Base-by-base conservation (phyloP, 2,888 invertebrate species). In the Horisme vitalbata region DNA sequence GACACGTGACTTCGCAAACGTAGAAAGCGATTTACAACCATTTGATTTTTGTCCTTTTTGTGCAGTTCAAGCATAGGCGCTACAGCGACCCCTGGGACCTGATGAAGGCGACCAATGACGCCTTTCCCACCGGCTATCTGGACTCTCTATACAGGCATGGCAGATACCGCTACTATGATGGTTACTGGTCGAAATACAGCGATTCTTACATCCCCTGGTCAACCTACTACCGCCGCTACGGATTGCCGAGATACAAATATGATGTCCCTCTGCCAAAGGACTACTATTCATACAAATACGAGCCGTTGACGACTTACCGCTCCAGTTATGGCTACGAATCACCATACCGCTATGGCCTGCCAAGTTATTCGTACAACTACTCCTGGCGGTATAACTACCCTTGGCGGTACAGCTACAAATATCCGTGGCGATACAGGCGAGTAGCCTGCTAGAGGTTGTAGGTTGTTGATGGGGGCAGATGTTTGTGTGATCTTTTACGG, bases 31-130 rank as follows among this genome's bases (percentile, higher is more conserved):
- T n/a, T 15, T 15, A 15, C 5, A 4, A 15, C 5, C 5, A 15
- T 15, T 15, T 4, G 4, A 18, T 5, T 5, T 18, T 18, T 2
- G 18, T 18, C 18, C n/a, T 27, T 12, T 12, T 6, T 28, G 9
- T 23, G 23, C 68, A 86, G 86, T 68, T 67, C 47, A 79, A 68
- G 51, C 70, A 52, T 13, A 57, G 78, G 33, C 75, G 72, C 9
- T 66, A 69, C 38, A 75, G 73, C 20, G 77, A 84, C 23, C 79
- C 81, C 0, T 85, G 83, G 82, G 60, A 71, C n/a, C 69, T 79
- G 14, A 61, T 88, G 73, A 71, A 63, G 14, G 59, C 62, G 0
- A 75, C 74, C 0, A 53, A 76, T n/a, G 73, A 75, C 5, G 65
- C 73, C 1, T 86, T 87, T 44, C 83, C 86, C 0, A 55, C 76